Evolutionary conservation across 1,140 invertebrate species (phyloP).

Genomic region (Lithobius niger): DNA sequence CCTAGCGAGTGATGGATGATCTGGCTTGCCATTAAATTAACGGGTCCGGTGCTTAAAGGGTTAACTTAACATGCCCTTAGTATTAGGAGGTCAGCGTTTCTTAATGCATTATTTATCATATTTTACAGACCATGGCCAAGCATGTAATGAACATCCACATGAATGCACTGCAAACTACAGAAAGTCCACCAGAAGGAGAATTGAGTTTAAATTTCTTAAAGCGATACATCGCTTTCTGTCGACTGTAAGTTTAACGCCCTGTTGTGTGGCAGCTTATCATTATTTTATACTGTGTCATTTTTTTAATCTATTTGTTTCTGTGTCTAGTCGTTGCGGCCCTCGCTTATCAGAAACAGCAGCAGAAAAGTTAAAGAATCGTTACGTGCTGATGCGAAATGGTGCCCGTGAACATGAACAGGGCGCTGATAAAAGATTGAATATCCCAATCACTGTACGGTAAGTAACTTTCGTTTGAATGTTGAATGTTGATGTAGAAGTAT

Average conservation of each 20-base stretch:
- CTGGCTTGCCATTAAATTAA: too few relatives aligned
- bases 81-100: too few relatives aligned
- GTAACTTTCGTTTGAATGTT: background rate
- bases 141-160: conserved; percentile 95
- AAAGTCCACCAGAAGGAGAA: conserved; percentile 50
- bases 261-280: background rate
- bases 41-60: too few relatives aligned
- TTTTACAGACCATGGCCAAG: conserved; percentile 65
- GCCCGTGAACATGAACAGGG: conserved; percentile 64
- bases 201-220: conserved; percentile 74
- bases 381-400: conserved; percentile 86
- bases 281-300: too few relatives aligned
- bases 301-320: conserved; percentile 12
- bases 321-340: conserved; percentile 66
- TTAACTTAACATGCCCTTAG: too few relatives aligned
- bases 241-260: conserved; percentile 53
- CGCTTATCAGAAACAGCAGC: conserved; percentile 70
- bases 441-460: conserved; percentile 89
- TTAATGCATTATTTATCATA: conserved; percentile 8
- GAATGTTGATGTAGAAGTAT: background rate
- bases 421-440: conserved; percentile 57
- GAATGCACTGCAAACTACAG: conserved; percentile 57
- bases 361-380: conserved; percentile 86
- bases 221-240: conserved; percentile 86
- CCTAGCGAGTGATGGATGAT: too few relatives aligned